Evolutionary conservation across 2,113 vertebrate genomes (phyloP).

Genomic region (Phyllostomus discolor): DNA sequence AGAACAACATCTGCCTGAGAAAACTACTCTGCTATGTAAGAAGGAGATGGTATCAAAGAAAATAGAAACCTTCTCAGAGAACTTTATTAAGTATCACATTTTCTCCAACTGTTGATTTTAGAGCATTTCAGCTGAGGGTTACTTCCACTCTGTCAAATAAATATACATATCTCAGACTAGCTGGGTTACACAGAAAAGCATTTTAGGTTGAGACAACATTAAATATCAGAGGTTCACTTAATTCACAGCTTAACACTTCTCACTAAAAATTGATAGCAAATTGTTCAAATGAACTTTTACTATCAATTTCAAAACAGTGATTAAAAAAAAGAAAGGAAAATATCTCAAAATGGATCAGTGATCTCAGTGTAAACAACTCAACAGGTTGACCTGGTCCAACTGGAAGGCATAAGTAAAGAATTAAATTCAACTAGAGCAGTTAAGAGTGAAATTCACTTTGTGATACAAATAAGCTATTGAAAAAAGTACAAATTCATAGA

Average conservation of each 20-base stretch:
- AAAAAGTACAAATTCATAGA: neutral
- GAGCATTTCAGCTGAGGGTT: slow-evolving; percentile 46
- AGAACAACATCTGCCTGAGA: slow-evolving; percentile 64
- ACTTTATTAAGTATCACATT: slow-evolving; percentile 3
- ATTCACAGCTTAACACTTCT: neutral
- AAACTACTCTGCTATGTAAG: slow-evolving; percentile 54
- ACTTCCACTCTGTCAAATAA: slow-evolving; percentile 39
- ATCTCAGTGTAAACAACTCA: neutral
- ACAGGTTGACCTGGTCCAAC: neutral
- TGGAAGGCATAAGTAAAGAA: neutral
- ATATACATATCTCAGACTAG: neutral
- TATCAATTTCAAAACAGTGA: neutral
- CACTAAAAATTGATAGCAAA: neutral
- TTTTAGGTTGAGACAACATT: neutral
- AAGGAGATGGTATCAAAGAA: slow-evolving; percentile 59
- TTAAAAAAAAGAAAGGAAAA: neutral
- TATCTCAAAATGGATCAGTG: neutral
- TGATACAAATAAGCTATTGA: neutral
- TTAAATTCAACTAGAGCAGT: neutral
- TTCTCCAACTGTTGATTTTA: slow-evolving; percentile 51
- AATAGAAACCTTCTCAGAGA: neutral
- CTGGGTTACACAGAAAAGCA: neutral
- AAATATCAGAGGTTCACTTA: neutral
- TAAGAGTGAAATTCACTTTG: neutral
- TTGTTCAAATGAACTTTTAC: neutral